These are phyloP conservation scores for Suillia variegata DNA, from an alignment of 2,888 invertebrate genomes.

Conservation along the genomic window DNA sequence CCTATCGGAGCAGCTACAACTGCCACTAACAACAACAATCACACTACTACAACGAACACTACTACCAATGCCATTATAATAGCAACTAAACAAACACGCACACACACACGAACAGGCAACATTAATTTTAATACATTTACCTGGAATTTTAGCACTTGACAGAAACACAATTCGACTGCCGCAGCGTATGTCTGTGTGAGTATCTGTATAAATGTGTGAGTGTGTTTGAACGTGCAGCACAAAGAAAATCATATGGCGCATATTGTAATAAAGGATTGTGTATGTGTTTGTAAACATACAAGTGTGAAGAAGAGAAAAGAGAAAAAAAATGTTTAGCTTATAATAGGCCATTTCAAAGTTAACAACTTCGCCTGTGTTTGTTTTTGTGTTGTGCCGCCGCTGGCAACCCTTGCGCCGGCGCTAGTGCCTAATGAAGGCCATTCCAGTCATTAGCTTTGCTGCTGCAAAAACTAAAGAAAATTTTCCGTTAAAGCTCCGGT, in stretches of 20 bases:
- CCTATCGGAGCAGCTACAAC: slow-evolving; percentile 1
- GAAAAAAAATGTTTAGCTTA: not conserved
- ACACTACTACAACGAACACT: not conserved
- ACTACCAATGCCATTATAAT: no score
- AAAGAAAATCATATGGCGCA: not conserved
- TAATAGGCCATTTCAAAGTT: not conserved
- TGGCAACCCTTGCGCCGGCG: not conserved
- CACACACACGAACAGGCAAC: slow-evolving; percentile 16
- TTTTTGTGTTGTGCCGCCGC: not conserved
- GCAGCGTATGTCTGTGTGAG: not conserved
- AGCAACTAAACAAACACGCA: no score
- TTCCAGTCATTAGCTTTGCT: not conserved
- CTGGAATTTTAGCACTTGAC: not conserved
- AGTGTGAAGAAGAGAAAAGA: no score
- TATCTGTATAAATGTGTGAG: not conserved
- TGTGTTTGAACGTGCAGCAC: not conserved
- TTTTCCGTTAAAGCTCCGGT: not conserved
- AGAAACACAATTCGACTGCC: not conserved
- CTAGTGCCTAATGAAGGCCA: not conserved
- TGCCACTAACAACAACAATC: not conserved
- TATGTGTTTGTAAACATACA: not conserved
- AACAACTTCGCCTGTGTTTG: not conserved
- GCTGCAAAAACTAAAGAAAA: not conserved
- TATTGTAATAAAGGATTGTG: no score
- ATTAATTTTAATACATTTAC: slow-evolving; percentile 27